Base-by-base conservation (phyloP, 2,113 vertebrate genomes). In the Ctenomys sociabilis region DNA sequence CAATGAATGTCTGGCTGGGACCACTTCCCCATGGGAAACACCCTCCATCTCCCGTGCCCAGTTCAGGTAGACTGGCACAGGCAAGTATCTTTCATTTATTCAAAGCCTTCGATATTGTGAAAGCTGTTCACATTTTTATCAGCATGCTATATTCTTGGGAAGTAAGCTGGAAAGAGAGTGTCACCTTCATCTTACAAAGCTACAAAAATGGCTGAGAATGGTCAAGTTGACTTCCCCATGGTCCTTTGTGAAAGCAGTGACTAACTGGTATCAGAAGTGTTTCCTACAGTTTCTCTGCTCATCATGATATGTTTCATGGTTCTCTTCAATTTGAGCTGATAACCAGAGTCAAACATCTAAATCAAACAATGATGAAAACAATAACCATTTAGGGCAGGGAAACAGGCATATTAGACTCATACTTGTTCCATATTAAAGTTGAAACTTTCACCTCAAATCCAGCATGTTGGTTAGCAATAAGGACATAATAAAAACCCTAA, bases 181-280 rank as follows among this genome's bases (percentile, higher is more conserved):
- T 37, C 49, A 77, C 37, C 22, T 91, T 95, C 21, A 83, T 68
- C 82, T 92, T 68, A 90, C 21, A 37, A 80, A 78, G 82, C 59
- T 16, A 61, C 40, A 12, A 30, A 88, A 87, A 28, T 84, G 17
- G 4, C 32, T n/a, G 7, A 61, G 59, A 40, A 92, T 49, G 30
- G 66, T 77, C 35, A 72, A n/a, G 28, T 4, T 87, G 83, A 40
- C 37, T 54, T 89, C 68, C 12, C 5, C 84, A 89, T 45, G 84
- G 24, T 84, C 86, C 86, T 3, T 32, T 83, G 52, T 17, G 6
- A 91, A 75, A 35, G 45, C 16, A 37, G 5, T 28, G 5, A 37
- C 37, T 52, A 81, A 45, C 3, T 59, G n/a, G 64, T 26, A 81
- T 1, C 1, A 19, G 32, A 54, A 87, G 26, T 43, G 26, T 3